Evolutionary conservation across 1,140 invertebrate species (phyloP).

Genomic region (Atta texana): DNA sequence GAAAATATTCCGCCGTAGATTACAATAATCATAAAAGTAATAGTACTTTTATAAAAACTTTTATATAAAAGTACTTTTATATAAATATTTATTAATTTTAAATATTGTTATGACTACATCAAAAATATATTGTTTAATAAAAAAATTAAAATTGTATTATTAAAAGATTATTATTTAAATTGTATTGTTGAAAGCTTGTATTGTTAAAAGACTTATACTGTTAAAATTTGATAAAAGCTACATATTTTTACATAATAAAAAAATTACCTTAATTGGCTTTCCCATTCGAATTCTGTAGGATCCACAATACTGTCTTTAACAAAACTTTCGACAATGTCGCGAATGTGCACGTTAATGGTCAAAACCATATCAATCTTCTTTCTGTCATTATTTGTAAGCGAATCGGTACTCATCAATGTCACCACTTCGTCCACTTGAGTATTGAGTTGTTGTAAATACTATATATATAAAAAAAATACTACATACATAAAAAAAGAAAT

Average conservation of each 20-base stretch:
- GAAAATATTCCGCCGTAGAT: not conserved
- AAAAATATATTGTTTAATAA: not conserved
- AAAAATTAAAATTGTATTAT: no score
- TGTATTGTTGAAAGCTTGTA: no score
- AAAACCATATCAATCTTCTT: slow-evolving; percentile 95
- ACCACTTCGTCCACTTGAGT: slow-evolving; percentile 94
- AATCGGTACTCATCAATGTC: slow-evolving; percentile 91
- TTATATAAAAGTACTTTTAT: not conserved
- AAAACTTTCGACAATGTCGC: slow-evolving; percentile 95
- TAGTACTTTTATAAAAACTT: not conserved
- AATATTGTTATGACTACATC: not conserved
- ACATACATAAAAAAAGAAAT: not conserved
- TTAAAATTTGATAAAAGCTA: no score
- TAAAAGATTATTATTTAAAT: no score
- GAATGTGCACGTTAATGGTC: slow-evolving; percentile 95
- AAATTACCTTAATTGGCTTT: slow-evolving; percentile 91
- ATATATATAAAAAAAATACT: slow-evolving; percentile 85
- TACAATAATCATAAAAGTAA: not conserved
- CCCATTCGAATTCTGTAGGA: slow-evolving; percentile 95
- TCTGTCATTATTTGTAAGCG: slow-evolving; percentile 92
- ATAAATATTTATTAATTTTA: slow-evolving; percentile 5
- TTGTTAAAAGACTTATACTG: no score
- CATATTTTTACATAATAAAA: not conserved
- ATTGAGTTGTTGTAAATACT: slow-evolving; percentile 92
- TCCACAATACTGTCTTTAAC: slow-evolving; percentile 94